These are phyloP conservation scores for Streptopelia turtur DNA, from an alignment of 2,797 vertebrate genomes.

Conservation along the genomic window DNA sequence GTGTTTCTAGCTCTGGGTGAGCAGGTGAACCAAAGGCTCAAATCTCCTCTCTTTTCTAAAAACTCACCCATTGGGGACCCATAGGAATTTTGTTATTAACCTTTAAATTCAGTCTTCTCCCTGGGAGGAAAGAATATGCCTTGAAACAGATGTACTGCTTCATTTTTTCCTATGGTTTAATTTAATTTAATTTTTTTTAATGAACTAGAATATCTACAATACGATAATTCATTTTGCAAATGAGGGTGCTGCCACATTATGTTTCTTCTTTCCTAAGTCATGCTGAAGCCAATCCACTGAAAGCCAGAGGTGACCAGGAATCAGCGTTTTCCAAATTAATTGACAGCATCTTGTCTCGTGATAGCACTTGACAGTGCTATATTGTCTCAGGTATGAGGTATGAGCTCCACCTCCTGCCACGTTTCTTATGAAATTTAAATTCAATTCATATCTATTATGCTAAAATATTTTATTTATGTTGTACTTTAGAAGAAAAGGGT, in stretches of 20 bases:
- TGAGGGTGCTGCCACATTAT: background rate
- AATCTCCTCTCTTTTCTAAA: background rate
- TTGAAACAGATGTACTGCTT: conserved; percentile 32
- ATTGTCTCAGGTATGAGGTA: background rate
- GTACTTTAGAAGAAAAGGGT: background rate
- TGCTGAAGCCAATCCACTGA: background rate
- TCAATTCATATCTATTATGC: background rate
- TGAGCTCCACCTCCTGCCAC: background rate
- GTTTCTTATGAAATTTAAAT: background rate
- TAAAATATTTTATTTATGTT: background rate
- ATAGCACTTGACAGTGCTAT: no score
- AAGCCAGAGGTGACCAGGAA: background rate
- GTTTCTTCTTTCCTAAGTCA: background rate
- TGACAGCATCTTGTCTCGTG: background rate
- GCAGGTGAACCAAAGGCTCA: background rate
- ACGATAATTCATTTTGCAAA: background rate
- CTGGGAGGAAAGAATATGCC: background rate
- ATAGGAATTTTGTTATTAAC: conserved; percentile 48
- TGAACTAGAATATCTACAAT: background rate
- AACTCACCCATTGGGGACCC: background rate
- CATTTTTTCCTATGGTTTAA: background rate
- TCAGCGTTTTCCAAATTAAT: background rate
- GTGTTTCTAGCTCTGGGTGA: background rate
- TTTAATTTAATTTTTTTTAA: background rate
- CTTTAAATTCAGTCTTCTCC: conserved; percentile 32